phyloP scores from a whole-genome alignment of 2,888 invertebrate species.

The Drosophila lacicola region DNA sequence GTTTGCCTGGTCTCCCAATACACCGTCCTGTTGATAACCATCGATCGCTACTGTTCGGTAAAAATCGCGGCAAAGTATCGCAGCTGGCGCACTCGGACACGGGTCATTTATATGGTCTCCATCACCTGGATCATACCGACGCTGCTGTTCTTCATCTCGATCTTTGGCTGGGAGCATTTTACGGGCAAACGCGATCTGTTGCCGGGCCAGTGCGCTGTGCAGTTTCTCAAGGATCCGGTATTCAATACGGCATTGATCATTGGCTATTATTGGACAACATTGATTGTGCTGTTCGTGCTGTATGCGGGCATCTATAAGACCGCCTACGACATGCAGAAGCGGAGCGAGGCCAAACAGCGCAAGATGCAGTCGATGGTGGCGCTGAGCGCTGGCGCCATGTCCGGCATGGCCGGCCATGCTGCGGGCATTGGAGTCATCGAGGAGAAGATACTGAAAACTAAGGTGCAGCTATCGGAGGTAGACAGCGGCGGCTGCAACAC shows the following conservation, averaged over 20 bases:
- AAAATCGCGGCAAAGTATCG: constrained; percentile 99
- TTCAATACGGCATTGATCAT: constrained; percentile 99
- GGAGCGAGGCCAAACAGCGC: constrained; percentile 97
- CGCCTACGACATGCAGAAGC: constrained; percentile 98
- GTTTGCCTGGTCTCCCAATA: constrained; percentile 99
- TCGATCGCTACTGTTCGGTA: constrained; percentile 99
- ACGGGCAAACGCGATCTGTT: constrained; percentile 95
- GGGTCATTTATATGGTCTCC: constrained; percentile 97
- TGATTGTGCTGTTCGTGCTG: constrained; percentile 96
- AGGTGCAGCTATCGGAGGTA: constrained; percentile 73
- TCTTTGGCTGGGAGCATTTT: constrained; percentile 99
- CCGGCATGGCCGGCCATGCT: constrained; percentile 94
- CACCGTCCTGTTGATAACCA: constrained; percentile 98
- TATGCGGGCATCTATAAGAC: constrained; percentile 99
- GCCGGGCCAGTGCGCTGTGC: constrained; percentile 96
- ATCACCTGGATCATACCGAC: constrained; percentile 99
- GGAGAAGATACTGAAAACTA: constrained; percentile 80
- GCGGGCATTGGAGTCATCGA: constrained; percentile 94
- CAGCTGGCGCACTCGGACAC: constrained; percentile 97
- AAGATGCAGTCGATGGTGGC: constrained; percentile 98
- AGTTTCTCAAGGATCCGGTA: constrained; percentile 98
- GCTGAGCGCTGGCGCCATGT: constrained; percentile 94
- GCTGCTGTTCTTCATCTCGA: constrained; percentile 97
- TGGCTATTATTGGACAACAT: constrained; percentile 98
- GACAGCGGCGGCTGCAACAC: constrained; percentile 68